Base-by-base conservation (phyloP, 2,888 invertebrate species). In the Lasioglossum calceatum region DNA sequence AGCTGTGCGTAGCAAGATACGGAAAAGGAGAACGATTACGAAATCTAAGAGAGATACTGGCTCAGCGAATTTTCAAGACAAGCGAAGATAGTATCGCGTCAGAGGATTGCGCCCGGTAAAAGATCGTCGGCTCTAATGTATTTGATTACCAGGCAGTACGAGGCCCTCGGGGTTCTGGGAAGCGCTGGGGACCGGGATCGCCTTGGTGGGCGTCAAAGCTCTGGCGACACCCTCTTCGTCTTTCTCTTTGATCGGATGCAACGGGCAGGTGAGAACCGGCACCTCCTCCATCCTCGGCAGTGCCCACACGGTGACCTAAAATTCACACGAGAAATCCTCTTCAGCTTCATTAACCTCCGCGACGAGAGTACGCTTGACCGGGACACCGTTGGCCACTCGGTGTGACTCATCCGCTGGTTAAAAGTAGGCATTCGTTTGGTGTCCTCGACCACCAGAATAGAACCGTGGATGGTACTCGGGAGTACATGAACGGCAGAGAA, bases 261-360 rank as follows among this genome's bases (percentile, higher is more conserved):
- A 92, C 47, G 95, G 94, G 93, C 97, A 97, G 77, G 94, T 94
- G 78, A 97, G 95, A 39, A 95, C 95, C 12, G 98, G 98, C 91
- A 98, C 96, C 72, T 97, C 96, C 87, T 97, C 97, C 91, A 97
- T 96, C 70, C 98, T 96, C 42, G 98, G 98, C 91, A 98, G 90
- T 61, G 96, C 95, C 92, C 96, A 95, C 70, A 96, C 96, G 32
- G 95, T 95, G 81, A 96, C 96, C 96, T 96, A 88, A 77, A 93
- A 93, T 86, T 83, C 78, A 87, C 84, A 86, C 84, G 58, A 87
- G 82, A 88, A 85, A 87, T 87, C 87, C 87, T 84, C 86, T 89
- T 88, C 84, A 88, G 82, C 84, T 81, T 81, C 85, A 79, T 87
- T 87, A 87, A 85, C 39, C 83, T 86, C 82, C 85, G 84, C 88